Percentiles rank a stretch among this genome's conserved stretches.
These are phyloP conservation scores for human DNA, from an alignment of 2,113 vertebrate species.

Conservation along the genomic window GRCh38 chr4:175169501-175170000, in stretches of 20 bases:
- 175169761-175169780: background rate
- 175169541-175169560: background rate
- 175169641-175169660: background rate
- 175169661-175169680: background rate
- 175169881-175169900: background rate
- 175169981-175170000: background rate
- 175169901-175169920: background rate
- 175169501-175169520: background rate
- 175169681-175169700: background rate
- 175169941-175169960: background rate
- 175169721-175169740: background rate
- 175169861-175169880: background rate
- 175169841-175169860: background rate
- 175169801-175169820: background rate
- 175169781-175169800: background rate
- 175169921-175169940: background rate
- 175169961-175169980: background rate
- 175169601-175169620: background rate
- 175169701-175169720: background rate
- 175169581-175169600: background rate
- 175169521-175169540: background rate
- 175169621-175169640: background rate
- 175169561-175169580: background rate
- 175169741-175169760: background rate
- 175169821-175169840: background rate